Evolutionary conservation across 1,140 invertebrate species (phyloP), one percentile per base, ranked within the genome.

Genomic region (Stegodyphus mimosarum): DNA sequence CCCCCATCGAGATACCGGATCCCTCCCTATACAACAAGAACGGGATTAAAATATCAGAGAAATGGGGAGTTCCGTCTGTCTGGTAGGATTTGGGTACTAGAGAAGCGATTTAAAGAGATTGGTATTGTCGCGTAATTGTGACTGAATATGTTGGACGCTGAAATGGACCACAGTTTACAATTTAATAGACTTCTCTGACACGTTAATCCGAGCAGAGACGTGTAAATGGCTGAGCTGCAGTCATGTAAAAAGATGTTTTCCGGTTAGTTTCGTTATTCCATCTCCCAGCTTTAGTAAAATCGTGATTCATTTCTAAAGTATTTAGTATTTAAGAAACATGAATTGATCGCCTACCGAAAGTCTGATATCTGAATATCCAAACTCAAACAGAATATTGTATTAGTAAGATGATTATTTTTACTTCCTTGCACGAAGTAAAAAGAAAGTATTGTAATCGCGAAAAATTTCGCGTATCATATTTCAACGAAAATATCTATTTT

Each of bases 181-280:
- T 81, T 72, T 81, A 11, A 81, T 72, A 64, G 78, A 81, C 78
- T 79, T 69, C 63, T 51, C 69, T 81, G 78, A 81, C 78, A 64
- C 72, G 72, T 81, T 81, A 81, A 81, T 81, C 78, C 78, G 48
- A 53, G 50, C n/a, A 52, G 11, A 60, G 51, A 71, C 52, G 48
- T 81, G 78, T 81, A 81, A 81, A 81, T 81, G 78, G 63, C 78
- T 63, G 60, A 64, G 49, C 48, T 18, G n/a, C 33, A 15, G 60
- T n/a, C 63, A 33, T 33, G 66, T 71, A 63, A 81, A 63, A 51
- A 72, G 17, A 50, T 81, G 78, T 81, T 72, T 71, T n/a, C 70
- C 48, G 55, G 55, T 10, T 60, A 60, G 55, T 60, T 60, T 11
- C 55, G 3, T 33, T 3, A 1, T 3, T 33, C 33, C 33, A 33